Base-by-base conservation (phyloP, 2,113 vertebrate species). In the Zapus hudsonius region DNA sequence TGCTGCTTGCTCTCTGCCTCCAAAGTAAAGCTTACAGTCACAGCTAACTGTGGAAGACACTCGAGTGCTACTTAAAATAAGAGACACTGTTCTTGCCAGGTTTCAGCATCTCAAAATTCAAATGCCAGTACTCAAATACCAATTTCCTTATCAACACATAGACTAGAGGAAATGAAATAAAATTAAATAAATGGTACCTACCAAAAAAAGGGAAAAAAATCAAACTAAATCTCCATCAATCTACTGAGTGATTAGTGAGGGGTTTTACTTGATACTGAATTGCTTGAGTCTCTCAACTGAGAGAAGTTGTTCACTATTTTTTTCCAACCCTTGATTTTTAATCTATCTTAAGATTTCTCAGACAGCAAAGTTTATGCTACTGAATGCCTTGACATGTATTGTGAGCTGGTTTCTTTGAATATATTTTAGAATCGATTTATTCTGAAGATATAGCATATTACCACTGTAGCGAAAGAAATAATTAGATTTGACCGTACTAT, bases 121-220 rank as follows among this genome's bases (percentile, higher is more conserved):
- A 92, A 94, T 96, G 70, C 94, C 94, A 97, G 75, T 69, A 25
- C 55, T 96, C 36, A 89, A 94, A 95, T 97, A 94, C 88, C 38
- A 96, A 67, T 74, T 87, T 87, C 75, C 83, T 90, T 94, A 86
- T 89, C 90, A 69, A 84, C 92, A 73, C 8, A 8, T 25, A 93
- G 91, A 76, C 38, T 78, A 87, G 59, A 96, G 91, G 67, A 95
- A 94, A 44, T 92, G 61, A 82, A 92, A 93, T 87, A 85, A 90
- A 70, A 29, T 25, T 61, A n/a, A 95, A 66, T 94, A 69, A 89
- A 42, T 16, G 36, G 75, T 64, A 86, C 38, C n/a, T n/a, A 0
- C 17, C 64, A 67, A 31, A 64, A 64, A 90, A n/a, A n/a, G n/a
- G n/a, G n/a, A n/a, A 92, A 95, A 74, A 10, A 23, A 27, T 44